Evolutionary conservation across 2,888 invertebrate species (phyloP).

Genomic region (Dicyrtomina minuta): DNA sequence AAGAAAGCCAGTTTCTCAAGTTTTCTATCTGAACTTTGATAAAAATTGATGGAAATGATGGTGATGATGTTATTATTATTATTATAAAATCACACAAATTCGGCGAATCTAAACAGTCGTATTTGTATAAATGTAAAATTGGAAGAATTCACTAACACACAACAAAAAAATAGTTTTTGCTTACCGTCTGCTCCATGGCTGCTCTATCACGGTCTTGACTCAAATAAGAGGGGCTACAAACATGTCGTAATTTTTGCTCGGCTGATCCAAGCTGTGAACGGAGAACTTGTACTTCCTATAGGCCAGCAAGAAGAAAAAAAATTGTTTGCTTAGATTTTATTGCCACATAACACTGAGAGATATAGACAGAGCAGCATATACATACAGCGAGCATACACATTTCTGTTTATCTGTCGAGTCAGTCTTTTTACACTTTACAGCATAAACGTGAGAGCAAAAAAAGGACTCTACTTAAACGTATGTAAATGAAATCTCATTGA

Average conservation of each 20-base stretch:
- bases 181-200: slow-evolving; percentile 84
- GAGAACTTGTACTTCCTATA: slow-evolving; percentile 75
- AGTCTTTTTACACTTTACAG: neutral
- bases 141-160: slow-evolving; percentile 12
- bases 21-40: too few species aligned
- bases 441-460: slow-evolving; percentile 4
- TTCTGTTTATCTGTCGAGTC: neutral
- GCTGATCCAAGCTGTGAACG: slow-evolving; percentile 81
- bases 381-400: neutral
- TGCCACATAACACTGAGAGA: neutral
- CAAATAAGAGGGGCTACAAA: slow-evolving; percentile 78
- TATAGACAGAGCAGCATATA: neutral
- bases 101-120: neutral
- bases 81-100: slow-evolving; percentile 1
- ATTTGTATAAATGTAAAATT: slow-evolving; percentile 2
- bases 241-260: slow-evolving; percentile 81
- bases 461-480: neutral
- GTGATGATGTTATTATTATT: neutral
- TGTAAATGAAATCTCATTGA: slow-evolving; percentile 20
- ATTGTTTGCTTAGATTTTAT: slow-evolving; percentile 21
- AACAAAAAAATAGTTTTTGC: slow-evolving; percentile 55
- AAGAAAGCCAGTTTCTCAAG: too few species aligned
- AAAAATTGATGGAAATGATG: too few species aligned
- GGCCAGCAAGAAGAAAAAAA: slow-evolving; percentile 27
- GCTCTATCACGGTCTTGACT: slow-evolving; percentile 81